Evolutionary conservation across 1,140 invertebrate genomes (phyloP), one percentile per base, ranked within the genome.

Genomic region (Lamellibrachia luymesi): DNA sequence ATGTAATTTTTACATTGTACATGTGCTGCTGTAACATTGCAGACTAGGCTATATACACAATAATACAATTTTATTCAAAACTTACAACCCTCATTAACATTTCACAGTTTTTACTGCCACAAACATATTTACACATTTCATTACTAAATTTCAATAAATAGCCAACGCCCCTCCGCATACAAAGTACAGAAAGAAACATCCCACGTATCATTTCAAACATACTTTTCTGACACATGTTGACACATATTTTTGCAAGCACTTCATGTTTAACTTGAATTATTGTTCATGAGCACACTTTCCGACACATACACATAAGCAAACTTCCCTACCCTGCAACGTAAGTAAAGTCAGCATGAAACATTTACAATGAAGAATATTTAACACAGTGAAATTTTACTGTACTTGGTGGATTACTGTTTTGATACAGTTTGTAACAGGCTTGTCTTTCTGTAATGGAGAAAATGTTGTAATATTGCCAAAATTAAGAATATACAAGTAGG

Each of bases 1-100:
- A 22, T 80, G 64, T 22, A 80, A 80, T 80, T 80, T 80, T 2
- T 80, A 80, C 64, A 80, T 13, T 80, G 64, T 80, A 80, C 64
- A 22, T 80, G 25, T 80, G 64, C 64, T 80, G 52, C 52, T 13
- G 64, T 80, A 80, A 80, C 13, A 22, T 80, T 17, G 64, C 64
- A 80, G 64, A 80, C 64, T 80, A 80, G 64, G 25, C 64, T 80
- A 80, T 80, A 80, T 80, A 80, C 64, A 80, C 17, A 80, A 80
- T 80, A 80, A 80, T 80, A 80, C 64, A 80, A 80, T 80, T 80
- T 80, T 80, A 80, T 80, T 80, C 64, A 80, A 80, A 80, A 80
- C 64, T 80, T 80, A 80, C 64, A 80, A 22, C 64, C 64, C 64
- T 80, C 64, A 80, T 80, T 80, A 80, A 80, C 64, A 22, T 2